Evolutionary conservation across 1,140 invertebrate species (phyloP).

Genomic region (Pachyrhynchus sulphureomaculatus): DNA sequence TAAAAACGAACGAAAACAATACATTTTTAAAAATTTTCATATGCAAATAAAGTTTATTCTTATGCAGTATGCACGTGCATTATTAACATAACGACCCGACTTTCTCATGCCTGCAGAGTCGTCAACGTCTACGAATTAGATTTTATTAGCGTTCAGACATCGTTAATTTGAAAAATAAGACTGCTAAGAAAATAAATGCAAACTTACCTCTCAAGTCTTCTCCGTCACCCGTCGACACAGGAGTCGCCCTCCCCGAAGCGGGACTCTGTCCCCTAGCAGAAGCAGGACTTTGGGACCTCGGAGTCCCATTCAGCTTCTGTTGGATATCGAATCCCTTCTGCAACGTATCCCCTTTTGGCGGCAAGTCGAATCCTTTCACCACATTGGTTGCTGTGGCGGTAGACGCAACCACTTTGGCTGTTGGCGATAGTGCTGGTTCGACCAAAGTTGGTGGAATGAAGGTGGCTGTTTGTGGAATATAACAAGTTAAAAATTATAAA

Average conservation of each 20-base stretch:
- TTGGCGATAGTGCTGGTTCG: conserved; percentile 14
- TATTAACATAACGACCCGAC: too few relatives aligned
- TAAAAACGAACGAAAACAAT: too few relatives aligned
- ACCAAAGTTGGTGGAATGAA: conserved; percentile 17
- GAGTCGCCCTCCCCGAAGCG: conserved; percentile 57
- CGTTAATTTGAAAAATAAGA: too few relatives aligned
- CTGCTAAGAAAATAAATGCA: too few relatives aligned
- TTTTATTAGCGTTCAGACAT: too few relatives aligned
- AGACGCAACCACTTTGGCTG: conserved; percentile 39
- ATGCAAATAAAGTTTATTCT: too few relatives aligned
- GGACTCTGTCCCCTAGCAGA: conserved; percentile 58
- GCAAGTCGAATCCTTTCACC: conserved; percentile 54
- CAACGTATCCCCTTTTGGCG: conserved; percentile 36
- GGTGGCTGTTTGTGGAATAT: neutral
- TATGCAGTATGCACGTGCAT: too few relatives aligned
- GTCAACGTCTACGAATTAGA: too few relatives aligned
- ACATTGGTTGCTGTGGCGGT: conserved; percentile 49
- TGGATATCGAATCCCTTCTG: neutral
- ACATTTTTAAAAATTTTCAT: too few relatives aligned
- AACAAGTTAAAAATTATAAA: neutral
- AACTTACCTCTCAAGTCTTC: conserved; percentile 45
- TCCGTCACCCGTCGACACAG: conserved; percentile 42
- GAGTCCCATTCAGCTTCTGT: conserved; percentile 44
- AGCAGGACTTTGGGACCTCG: conserved; percentile 62
- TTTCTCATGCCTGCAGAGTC: too few relatives aligned